Evolutionary conservation across 2,888 invertebrate genomes (phyloP).

Genomic region (Rhagophthalmus giganteus): DNA sequence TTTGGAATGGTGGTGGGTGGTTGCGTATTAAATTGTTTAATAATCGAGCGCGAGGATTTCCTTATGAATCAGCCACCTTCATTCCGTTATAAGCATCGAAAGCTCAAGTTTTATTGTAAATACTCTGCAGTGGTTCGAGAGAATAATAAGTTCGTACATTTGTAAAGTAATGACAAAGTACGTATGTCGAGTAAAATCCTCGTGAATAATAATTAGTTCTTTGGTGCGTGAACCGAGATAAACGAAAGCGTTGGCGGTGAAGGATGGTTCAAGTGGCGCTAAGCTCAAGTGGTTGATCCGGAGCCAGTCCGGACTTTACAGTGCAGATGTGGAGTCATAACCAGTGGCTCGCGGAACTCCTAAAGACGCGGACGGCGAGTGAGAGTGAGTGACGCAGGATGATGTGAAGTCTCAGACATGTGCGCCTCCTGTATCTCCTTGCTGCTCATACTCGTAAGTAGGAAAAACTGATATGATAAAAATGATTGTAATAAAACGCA

Average conservation of each 20-base stretch:
- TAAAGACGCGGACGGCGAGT: slow-evolving; percentile 47
- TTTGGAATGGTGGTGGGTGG: too few relatives aligned
- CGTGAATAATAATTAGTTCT: background rate
- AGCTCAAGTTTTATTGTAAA: too few relatives aligned
- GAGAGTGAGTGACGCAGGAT: slow-evolving; percentile 48
- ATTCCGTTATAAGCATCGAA: too few relatives aligned
- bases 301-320: slow-evolving; percentile 28
- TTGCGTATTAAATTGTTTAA: too few relatives aligned
- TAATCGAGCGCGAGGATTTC: too few relatives aligned
- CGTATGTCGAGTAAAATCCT: background rate
- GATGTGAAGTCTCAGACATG: slow-evolving; percentile 48
- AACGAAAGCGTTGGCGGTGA: slow-evolving; percentile 25
- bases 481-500: too few relatives aligned
- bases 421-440: slow-evolving; percentile 47
- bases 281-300: slow-evolving; percentile 26
- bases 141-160: too few relatives aligned
- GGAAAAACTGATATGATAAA: too few relatives aligned
- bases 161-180: background rate
- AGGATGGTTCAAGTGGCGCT: slow-evolving; percentile 31
- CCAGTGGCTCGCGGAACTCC: slow-evolving; percentile 48
- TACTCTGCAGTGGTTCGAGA: too few relatives aligned
- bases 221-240: slow-evolving; percentile 1
- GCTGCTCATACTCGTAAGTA: slow-evolving; percentile 41
- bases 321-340: slow-evolving; percentile 14
- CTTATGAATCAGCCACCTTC: too few relatives aligned